phyloP scores from a whole-genome alignment of 2,888 invertebrate genomes.

The Apodemia hepburni region DNA sequence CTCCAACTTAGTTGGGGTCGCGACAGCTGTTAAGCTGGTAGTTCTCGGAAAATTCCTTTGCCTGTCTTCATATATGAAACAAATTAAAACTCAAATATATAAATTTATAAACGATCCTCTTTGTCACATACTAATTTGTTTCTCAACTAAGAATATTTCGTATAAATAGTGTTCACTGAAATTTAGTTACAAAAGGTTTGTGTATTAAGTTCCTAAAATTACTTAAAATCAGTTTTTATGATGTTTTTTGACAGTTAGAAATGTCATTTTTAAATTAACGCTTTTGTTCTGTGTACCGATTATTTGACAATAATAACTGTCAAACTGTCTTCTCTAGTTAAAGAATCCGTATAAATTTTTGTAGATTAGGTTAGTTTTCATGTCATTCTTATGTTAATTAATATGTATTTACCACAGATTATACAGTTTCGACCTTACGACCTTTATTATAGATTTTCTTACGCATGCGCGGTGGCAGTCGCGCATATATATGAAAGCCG shows the following conservation, averaged over 20 bases:
- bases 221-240: not conserved
- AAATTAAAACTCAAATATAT: conserved; percentile 43
- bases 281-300: not conserved
- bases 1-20: conserved; percentile 31
- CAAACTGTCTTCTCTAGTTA: not conserved
- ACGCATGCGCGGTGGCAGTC: conserved; percentile 39
- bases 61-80: conserved; percentile 61
- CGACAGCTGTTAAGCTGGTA: conserved; percentile 38
- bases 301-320: not conserved
- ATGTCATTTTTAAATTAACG: conserved; percentile 20
- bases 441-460: conserved; percentile 39
- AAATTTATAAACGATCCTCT: conserved; percentile 53
- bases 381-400: conserved; percentile 9
- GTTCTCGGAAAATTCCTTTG: conserved; percentile 23
- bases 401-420: not conserved
- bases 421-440: conserved; percentile 32
- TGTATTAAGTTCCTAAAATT: not conserved
- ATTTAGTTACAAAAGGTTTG: conserved; percentile 9
- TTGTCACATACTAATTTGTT: conserved; percentile 61
- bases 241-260: conserved; percentile 13
- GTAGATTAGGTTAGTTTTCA: conserved; percentile 20
- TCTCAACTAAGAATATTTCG: conserved; percentile 72
- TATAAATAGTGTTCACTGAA: conserved; percentile 60
- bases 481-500: conserved; percentile 16
- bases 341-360: not conserved